Base-by-base conservation (phyloP, 2,797 vertebrate genomes). In the Pseudochirops cupreus region DNA sequence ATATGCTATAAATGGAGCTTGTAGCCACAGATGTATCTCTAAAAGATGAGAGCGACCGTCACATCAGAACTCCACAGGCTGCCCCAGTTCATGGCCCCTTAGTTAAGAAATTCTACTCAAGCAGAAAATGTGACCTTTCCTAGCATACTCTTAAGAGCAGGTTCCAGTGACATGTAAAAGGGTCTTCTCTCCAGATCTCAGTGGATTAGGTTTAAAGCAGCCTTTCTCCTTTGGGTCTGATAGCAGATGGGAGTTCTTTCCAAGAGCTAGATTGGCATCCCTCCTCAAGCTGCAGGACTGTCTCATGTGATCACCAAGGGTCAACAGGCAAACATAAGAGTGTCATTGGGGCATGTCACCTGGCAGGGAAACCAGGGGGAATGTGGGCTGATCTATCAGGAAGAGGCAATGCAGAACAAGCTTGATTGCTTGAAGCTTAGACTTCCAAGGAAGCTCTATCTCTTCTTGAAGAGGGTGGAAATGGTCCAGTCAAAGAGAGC, bases 71-170 rank as follows among this genome's bases (percentile, higher is more conserved):
- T 99, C 98, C 97, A 97, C 95, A 98, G 98, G 97, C 96, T 93
- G 96, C 96, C 96, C 98, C 95, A 97, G 94, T 98, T 98, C 97
- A 56, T 98, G 98, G 98, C 98, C 98, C 97, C 96, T 94, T 97
- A 98, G 96, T 98, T 97, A 98, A 98, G 97, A 98, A 98, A 99
- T 98, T 98, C 97, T 94, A 95, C 97, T 97, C 96, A 95, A 98
- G 97, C 98, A 98, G 97, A 97, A 99, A 99, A 99, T 95, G 98
- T 99, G 99, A 99, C 99, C 99, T 99, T 98, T 99, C 98, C 98
- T 99, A 99, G 99, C 99, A 98, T 98, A 99, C 98, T 98, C 98
- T 99, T 99, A 99, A 98, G 98, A 98, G 98, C 97, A 97, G 93
- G 97, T 97, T 98, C 98, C 97, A 97, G 97, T 97, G 98, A 98